Percentiles rank a stretch among this genome's conserved stretches.
These are phyloP conservation scores for Canis aureus DNA, from an alignment of 2,113 vertebrate genomes.

Conservation along the genomic window DNA sequence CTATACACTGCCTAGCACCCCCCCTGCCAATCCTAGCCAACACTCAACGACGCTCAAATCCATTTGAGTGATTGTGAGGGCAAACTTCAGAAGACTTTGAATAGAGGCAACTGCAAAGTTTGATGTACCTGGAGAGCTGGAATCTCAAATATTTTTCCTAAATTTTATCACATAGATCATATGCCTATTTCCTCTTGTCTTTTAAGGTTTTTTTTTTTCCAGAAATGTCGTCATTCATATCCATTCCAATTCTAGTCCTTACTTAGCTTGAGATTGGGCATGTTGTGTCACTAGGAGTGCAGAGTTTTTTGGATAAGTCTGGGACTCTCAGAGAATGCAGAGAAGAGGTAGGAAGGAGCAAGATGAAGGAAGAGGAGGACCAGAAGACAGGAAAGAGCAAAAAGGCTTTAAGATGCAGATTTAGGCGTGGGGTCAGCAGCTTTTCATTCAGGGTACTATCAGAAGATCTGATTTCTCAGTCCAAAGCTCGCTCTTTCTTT, in stretches of 20 bases:
- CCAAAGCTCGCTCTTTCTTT: no score
- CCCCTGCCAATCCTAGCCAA: background rate
- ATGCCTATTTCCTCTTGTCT: background rate
- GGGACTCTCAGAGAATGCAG: background rate
- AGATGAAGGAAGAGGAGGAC: background rate
- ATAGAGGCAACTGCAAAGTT: background rate
- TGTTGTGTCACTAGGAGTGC: background rate
- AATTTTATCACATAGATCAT: background rate
- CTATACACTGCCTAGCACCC: background rate
- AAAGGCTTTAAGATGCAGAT: background rate
- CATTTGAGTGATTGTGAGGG: background rate
- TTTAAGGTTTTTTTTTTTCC: background rate
- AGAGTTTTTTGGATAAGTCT: background rate
- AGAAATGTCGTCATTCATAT: background rate
- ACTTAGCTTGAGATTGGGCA: background rate
- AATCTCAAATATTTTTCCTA: background rate
- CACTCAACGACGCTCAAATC: background rate
- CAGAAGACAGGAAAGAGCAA: background rate
- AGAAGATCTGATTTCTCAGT: background rate
- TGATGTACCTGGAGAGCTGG: background rate
- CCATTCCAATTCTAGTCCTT: background rate
- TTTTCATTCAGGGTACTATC: background rate
- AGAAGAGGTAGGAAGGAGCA: background rate
- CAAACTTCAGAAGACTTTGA: background rate
- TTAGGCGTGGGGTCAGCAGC: background rate